Conservation (phyloP, 2,113 vertebrate genomes). For the Nothobranchius kuhntae region DNA sequence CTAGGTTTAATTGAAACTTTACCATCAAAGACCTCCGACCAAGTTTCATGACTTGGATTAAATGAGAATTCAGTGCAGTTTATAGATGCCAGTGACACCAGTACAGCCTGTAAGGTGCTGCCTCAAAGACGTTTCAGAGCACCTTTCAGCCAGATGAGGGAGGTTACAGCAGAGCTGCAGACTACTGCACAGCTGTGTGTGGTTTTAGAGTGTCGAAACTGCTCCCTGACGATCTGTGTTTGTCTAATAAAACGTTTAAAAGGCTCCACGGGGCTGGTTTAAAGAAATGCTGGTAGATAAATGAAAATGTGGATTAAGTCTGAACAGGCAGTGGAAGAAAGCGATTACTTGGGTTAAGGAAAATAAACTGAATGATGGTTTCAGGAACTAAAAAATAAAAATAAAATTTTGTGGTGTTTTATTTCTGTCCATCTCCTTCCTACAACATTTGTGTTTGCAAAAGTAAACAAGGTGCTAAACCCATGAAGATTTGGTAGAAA, state of each 20-base stretch:
- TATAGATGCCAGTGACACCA: conserved; percentile 37
- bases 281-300: conserved; percentile 27
- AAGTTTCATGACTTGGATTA: conserved; percentile 23
- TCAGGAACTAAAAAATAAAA: too few species aligned
- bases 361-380: background rate
- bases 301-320: conserved; percentile 11
- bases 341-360: background rate
- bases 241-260: conserved; percentile 42
- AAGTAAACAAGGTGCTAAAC: too few species aligned
- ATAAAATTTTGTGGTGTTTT: too few species aligned
- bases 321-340: conserved; percentile 6
- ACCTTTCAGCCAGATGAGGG: conserved; percentile 69
- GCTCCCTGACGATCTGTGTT: conserved; percentile 41
- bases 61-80: conserved; percentile 11
- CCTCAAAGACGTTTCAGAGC: conserved; percentile 6
- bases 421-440: too few species aligned
- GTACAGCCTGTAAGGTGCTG: conserved; percentile 5
- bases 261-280: conserved; percentile 31
- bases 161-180: conserved; percentile 7
- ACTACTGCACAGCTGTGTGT: conserved; percentile 44
- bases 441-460: background rate
- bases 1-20: background rate
- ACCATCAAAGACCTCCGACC: conserved; percentile 22
- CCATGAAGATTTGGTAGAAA: background rate
- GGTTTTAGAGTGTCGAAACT: conserved; percentile 42